A percentile compares a stretch with the other conserved stretches of the same genome.
phyloP scores from a whole-genome alignment of 2,113 vertebrate species.

The Brienomyrus longianalis region DNA sequence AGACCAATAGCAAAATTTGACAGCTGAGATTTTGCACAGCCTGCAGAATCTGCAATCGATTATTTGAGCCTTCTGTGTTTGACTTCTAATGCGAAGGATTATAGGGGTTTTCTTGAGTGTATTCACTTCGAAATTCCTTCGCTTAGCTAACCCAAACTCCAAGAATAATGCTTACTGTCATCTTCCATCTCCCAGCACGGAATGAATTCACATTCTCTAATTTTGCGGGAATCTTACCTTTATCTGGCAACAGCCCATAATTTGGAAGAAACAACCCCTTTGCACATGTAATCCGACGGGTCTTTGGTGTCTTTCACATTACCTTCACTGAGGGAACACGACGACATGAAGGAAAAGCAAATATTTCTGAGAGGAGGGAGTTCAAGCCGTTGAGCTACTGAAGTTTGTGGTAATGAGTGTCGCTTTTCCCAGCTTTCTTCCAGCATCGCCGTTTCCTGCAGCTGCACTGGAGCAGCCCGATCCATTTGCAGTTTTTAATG shows the following conservation, averaged over 20 bases:
- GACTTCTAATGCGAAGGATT: not conserved
- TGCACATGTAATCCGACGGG: not conserved
- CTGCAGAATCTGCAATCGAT: not conserved
- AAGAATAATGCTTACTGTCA: not conserved
- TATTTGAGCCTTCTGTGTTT: not conserved
- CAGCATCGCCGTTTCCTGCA: not conserved
- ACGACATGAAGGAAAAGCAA: not conserved
- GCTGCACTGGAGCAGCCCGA: not conserved
- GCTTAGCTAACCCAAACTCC: not conserved
- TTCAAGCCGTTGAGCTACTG: not conserved
- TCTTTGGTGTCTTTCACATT: not conserved
- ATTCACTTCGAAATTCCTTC: not conserved
- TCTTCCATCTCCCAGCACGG: not conserved
- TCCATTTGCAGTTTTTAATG: not conserved
- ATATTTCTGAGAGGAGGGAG: not conserved
- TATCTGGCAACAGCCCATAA: not conserved
- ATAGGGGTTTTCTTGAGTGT: not conserved
- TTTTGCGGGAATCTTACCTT: not conserved
- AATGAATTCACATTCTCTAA: not conserved
- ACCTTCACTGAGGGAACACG: not conserved
- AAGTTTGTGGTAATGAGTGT: not conserved
- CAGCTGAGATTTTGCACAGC: not conserved
- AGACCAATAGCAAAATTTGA: not conserved
- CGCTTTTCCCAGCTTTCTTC: not conserved
- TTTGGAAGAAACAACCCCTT: not conserved